Base-by-base conservation (phyloP, 2,888 invertebrate species). In the Ornithoptera alexandrae region DNA sequence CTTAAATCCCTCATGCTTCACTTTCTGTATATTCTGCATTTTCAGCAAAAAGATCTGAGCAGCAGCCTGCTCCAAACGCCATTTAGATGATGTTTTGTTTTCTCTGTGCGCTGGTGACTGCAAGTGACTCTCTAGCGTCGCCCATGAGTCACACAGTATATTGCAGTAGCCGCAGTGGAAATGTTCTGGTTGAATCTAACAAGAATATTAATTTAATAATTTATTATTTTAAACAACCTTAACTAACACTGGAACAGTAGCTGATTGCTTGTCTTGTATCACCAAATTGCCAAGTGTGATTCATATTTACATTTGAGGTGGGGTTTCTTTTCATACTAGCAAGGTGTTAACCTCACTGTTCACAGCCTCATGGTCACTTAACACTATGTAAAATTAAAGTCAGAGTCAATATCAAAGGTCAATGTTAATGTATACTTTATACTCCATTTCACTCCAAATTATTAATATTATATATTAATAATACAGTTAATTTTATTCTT, bases 101-200 rank as follows among this genome's bases (percentile, higher is more conserved):
- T 79, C 78, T 20, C 68, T 74, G 58, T 84, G 83, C 0, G 56
- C 18, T 1, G 59, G 66, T 10, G 74, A 68, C 53, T 67, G 58
- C 22, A 84, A 57, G 65, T 84, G 84, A 0, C 36, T 4, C 2
- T 74, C 68, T 71, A 83, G 71, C 7, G 69, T 69, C 0, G 72
- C 63, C 76, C 77, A 76, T 2, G 73, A 72, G 0, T 60, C 0
- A 12, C 72, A 62, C 0, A 75, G 12, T 1, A 53, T 17, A 69
- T 81, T 82, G 74, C 84, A 84, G 69, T 67, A 81, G 0, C 84
- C 84, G 60, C 84, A 84, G 57, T 84, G 84, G 67, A 72, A 80
- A 1, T 66, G 30, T 3, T 70, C 73, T 0, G 76, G 61, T 0
- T 72, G 74, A 8, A 78, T 46, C 82, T 81, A 72, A 1, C 66